Evolutionary conservation across 2,888 invertebrate species (phyloP).

Genomic region (Andrena praecox): DNA sequence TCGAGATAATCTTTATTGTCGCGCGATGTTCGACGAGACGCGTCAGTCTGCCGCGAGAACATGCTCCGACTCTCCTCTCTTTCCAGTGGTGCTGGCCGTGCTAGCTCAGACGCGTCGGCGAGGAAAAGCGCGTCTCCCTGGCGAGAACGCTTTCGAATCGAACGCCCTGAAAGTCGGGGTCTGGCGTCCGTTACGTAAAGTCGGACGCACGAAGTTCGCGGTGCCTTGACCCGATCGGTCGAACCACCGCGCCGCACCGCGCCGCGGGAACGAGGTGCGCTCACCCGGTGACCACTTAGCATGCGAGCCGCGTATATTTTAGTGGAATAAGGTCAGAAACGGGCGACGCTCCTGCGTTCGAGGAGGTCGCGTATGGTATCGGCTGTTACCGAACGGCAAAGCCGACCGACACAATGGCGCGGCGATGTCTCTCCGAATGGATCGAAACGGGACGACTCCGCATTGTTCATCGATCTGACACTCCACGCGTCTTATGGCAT

Average conservation of each 20-base stretch:
- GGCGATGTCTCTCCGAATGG: slow-evolving; percentile 67
- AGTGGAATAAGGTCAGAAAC: slow-evolving; percentile 81
- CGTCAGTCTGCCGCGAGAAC: slow-evolving; percentile 12
- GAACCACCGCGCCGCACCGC: not conserved
- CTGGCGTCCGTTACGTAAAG: slow-evolving; percentile 39
- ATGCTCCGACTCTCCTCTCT: not conserved
- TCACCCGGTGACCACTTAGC: slow-evolving; percentile 36
- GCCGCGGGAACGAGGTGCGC: slow-evolving; percentile 1
- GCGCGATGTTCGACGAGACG: slow-evolving; percentile 47
- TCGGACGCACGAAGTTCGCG: slow-evolving; percentile 45
- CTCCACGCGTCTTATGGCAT: slow-evolving; percentile 78
- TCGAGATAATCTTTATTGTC: slow-evolving; percentile 75
- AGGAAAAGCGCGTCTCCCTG: not conserved
- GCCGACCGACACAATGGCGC: slow-evolving; percentile 77
- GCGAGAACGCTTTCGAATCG: slow-evolving; percentile 11
- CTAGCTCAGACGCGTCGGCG: too few relatives aligned
- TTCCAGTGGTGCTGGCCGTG: not conserved
- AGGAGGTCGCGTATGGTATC: slow-evolving; percentile 69
- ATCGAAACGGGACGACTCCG: slow-evolving; percentile 65
- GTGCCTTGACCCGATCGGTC: slow-evolving; percentile 64
- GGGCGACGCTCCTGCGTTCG: slow-evolving; percentile 70
- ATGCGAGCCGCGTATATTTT: slow-evolving; percentile 79
- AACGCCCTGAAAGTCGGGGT: not conserved
- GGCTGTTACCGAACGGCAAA: slow-evolving; percentile 70
- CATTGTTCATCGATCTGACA: slow-evolving; percentile 70